Percentiles rank a stretch among this genome's conserved stretches.
phyloP scores from a whole-genome alignment of 1,140 invertebrate species.

The Leucophenga varia region DNA sequence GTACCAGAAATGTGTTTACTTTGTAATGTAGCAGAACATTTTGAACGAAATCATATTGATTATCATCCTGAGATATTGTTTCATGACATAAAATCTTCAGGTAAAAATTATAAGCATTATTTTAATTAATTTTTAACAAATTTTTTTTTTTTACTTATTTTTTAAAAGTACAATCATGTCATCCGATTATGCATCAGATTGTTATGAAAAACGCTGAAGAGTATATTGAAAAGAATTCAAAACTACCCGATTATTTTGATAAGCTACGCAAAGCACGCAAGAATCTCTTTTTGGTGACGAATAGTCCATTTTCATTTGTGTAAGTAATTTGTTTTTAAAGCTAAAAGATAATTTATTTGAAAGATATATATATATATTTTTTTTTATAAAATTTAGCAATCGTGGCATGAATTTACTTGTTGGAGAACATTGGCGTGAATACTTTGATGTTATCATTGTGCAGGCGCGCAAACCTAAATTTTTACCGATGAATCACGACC shows the following conservation, averaged over 20 bases:
- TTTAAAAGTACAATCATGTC: slow-evolving; percentile 85
- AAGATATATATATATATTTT: not conserved
- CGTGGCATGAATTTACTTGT: slow-evolving; percentile 88
- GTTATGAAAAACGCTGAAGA: slow-evolving; percentile 77
- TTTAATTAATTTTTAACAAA: too few relatives aligned
- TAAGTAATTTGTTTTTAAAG: slow-evolving; percentile 62
- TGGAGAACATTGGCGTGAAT: slow-evolving; percentile 85
- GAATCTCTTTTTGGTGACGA: slow-evolving; percentile 94
- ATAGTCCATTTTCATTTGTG: slow-evolving; percentile 96
- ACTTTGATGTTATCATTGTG: slow-evolving; percentile 93
- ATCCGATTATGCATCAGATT: slow-evolving; percentile 87
- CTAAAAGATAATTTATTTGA: not conserved
- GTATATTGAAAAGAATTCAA: slow-evolving; percentile 78
- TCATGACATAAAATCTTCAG: slow-evolving; percentile 89
- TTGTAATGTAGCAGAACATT: slow-evolving; percentile 92
- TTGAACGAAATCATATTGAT: slow-evolving; percentile 83
- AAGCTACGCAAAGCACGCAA: slow-evolving; percentile 74
- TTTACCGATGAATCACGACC: slow-evolving; percentile 91
- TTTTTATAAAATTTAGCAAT: slow-evolving; percentile 78
- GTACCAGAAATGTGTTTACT: slow-evolving; percentile 93
- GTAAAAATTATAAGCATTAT: too few relatives aligned
- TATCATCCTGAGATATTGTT: slow-evolving; percentile 96
- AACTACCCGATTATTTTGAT: slow-evolving; percentile 75
- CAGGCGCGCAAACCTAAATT: slow-evolving; percentile 94
- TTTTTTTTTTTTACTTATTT: too few relatives aligned